Evolutionary conservation across 2,113 vertebrate genomes (phyloP).

Genomic region (Sciurus niger): DNA sequence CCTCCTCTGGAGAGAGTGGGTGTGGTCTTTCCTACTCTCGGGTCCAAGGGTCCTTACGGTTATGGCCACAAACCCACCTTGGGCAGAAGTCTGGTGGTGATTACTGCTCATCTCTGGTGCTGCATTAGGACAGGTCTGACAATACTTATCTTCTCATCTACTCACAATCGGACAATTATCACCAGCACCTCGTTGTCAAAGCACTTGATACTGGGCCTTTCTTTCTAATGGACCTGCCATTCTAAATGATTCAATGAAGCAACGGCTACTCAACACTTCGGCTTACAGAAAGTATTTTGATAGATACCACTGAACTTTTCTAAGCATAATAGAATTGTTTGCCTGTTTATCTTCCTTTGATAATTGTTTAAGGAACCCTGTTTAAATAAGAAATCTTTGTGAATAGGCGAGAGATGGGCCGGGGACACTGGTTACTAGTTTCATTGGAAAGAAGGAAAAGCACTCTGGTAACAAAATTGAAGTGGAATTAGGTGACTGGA

Average conservation of each 20-base stretch:
- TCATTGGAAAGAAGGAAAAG: neutral
- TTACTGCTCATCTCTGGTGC: fast-evolving
- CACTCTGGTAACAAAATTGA: neutral
- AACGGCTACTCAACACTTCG: fast-evolving
- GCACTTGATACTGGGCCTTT: fast-evolving
- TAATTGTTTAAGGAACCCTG: neutral
- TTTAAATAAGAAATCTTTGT: neutral
- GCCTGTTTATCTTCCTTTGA: neutral
- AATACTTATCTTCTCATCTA: neutral
- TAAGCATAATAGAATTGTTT: neutral
- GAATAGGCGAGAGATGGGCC: too few species aligned
- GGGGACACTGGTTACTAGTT: neutral
- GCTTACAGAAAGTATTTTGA: neutral
- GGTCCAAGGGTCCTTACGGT: constrained; percentile 44
- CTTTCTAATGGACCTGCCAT: neutral
- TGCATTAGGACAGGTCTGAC: neutral
- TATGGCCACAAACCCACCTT: constrained; percentile 50
- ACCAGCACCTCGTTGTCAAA: too few species aligned
- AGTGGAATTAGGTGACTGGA: neutral
- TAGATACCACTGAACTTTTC: neutral
- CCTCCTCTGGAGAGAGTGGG: constrained; percentile 65
- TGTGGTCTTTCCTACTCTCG: constrained; percentile 48
- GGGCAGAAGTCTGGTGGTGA: neutral
- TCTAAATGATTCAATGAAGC: neutral
- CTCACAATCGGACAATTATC: neutral